Evolutionary conservation across 2,797 vertebrate genomes (phyloP), one percentile per base, ranked within the genome.

Genomic region (Chaetodon trifasciatus): DNA sequence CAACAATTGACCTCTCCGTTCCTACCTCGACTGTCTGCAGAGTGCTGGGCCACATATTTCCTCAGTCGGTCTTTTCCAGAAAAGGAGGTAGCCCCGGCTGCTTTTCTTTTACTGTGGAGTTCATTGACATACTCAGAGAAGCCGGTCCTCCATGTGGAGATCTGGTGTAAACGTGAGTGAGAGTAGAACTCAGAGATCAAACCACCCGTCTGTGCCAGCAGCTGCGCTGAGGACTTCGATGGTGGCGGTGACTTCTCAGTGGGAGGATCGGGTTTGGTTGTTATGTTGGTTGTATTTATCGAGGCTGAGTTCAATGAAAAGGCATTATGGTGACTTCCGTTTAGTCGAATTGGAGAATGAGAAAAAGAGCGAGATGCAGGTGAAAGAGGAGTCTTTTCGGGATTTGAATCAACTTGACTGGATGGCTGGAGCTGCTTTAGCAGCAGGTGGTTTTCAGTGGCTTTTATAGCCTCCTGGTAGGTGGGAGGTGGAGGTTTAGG

Each of bases 151-250:
- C 98, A 99, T 0, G 96, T 98, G 86, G 98, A 96, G 94, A 99
- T 99, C 93, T 99, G 98, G 92, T 99, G 98, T 72, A 98, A 94
- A 90, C 98, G 97, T 63, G 98, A 99, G 89, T 1, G 98, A 21
- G 98, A 97, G 92, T 99, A 99, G 85, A 94, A 99, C 88, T 98
- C 96, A 0, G 98, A 98, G 93, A 99, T 99, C 91, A 98, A 95
- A 86, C 76, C 95, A 70, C 95, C 94, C 0, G 93, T 92, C 84
- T 92, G 90, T 9, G 88, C 90, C 71, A 85, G 81, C 72, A 94
- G 76, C 74, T 93, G 95, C 35, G 90, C 87, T 35, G 90, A 80
- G 8, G 86, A 70, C 75, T 80, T 91, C 0, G 76, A 88, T 0
- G 89, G 49, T 9, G 69, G n/a, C 3, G 70, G 10, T 10, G 76